Percentiles rank a stretch among this genome's conserved stretches.
These are phyloP conservation scores for Campoletis sonorensis DNA, from an alignment of 1,140 invertebrate genomes.

Conservation along the genomic window DNA sequence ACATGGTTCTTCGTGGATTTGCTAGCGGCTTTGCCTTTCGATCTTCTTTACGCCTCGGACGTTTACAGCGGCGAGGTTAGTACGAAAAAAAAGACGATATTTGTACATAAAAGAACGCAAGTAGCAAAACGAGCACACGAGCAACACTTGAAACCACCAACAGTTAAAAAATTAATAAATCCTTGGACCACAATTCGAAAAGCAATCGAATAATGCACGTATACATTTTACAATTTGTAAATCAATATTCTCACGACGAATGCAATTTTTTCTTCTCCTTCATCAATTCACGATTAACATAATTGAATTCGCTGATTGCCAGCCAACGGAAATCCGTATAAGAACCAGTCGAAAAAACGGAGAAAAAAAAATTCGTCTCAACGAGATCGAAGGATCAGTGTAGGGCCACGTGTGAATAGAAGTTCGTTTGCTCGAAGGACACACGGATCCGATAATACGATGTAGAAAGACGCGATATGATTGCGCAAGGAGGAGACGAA, in stretches of 20 bases:
- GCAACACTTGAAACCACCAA: too few relatives aligned
- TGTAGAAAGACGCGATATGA: not conserved
- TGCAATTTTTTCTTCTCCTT: not conserved
- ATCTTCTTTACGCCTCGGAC: conserved; percentile 93
- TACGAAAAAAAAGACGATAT: conserved; percentile 54
- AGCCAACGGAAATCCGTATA: not conserved
- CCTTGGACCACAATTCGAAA: too few relatives aligned
- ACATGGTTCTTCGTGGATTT: conserved; percentile 98
- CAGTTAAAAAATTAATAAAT: too few relatives aligned
- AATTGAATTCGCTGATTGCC: not conserved
- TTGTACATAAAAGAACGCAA: not conserved
- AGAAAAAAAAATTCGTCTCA: not conserved
- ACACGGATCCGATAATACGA: not conserved
- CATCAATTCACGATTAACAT: not conserved
- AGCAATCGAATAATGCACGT: too few relatives aligned
- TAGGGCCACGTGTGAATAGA: not conserved
- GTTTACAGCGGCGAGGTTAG: conserved; percentile 91
- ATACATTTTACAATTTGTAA: too few relatives aligned
- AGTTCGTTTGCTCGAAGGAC: conserved; percentile 5
- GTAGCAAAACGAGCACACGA: too few relatives aligned
- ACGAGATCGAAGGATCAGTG: not conserved
- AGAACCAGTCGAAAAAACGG: not conserved
- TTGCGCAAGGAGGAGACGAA: not conserved
- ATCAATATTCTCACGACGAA: not conserved
- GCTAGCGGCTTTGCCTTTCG: conserved; percentile 96